A percentile compares a stretch with the other conserved stretches of the same genome.
Evolutionary conservation across 2,797 vertebrate species (phyloP).

Genomic region (Cyprinodon diabolis): DNA sequence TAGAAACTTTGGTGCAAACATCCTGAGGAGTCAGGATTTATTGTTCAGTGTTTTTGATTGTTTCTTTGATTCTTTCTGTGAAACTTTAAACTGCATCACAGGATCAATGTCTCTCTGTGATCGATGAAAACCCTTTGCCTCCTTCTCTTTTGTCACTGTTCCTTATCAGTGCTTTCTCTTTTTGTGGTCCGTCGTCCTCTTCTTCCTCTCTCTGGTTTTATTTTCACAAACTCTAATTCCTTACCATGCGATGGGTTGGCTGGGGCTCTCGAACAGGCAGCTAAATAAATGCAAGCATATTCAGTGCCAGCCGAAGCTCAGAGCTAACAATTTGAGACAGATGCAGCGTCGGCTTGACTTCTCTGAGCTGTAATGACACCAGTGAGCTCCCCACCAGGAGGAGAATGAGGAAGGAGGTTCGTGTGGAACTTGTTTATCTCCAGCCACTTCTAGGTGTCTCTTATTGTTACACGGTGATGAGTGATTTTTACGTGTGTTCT

Average conservation of each 20-base stretch:
- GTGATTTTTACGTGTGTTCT: constrained; percentile 31
- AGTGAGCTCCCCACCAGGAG: constrained; percentile 29
- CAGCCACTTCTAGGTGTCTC: constrained; percentile 15
- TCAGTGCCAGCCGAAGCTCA: constrained; percentile 36
- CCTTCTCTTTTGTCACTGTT: constrained; percentile 35
- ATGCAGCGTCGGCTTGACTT: constrained; percentile 53
- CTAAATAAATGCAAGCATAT: constrained; percentile 57
- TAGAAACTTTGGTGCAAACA: neutral
- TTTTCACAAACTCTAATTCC: constrained; percentile 68
- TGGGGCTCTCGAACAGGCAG: constrained; percentile 47
- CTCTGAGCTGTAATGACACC: constrained; percentile 63
- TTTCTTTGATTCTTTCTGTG: constrained; percentile 11
- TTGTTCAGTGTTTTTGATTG: constrained; percentile 24
- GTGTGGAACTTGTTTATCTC: constrained; percentile 38
- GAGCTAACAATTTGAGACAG: constrained; percentile 61
- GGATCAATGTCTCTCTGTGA: constrained; percentile 61
- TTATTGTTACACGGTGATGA: constrained; percentile 21
- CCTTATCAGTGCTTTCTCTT: constrained; percentile 17
- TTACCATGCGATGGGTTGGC: constrained; percentile 40
- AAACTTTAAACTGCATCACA: constrained; percentile 27
- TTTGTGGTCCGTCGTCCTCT: constrained; percentile 36
- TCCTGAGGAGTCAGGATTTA: constrained; percentile 10
- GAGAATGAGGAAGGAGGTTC: constrained; percentile 19
- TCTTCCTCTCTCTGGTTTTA: constrained; percentile 63
- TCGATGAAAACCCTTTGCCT: constrained; percentile 60